phyloP scores from a whole-genome alignment of 2,888 invertebrate genomes.

The Anodontia alba region DNA sequence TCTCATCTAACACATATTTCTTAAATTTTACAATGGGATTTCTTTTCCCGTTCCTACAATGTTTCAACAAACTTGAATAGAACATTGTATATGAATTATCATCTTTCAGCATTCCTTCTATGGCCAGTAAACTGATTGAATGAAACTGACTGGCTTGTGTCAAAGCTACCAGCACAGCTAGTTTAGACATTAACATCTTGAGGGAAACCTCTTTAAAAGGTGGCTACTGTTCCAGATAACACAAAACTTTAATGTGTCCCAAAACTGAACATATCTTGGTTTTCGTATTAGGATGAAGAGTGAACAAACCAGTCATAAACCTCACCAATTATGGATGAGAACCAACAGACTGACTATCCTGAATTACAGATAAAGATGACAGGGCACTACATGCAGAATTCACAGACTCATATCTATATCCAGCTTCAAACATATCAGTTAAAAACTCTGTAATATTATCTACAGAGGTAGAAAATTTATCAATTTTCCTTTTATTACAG shows the following conservation, averaged over 20 bases:
- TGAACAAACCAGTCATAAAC: background rate
- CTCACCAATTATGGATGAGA: too few species aligned
- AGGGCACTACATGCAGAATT: slow-evolving; percentile 39
- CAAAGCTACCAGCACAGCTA: slow-evolving; percentile 32
- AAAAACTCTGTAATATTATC: slow-evolving; percentile 38
- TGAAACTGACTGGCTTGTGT: slow-evolving; percentile 30
- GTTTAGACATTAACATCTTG: slow-evolving; percentile 27
- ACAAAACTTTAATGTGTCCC: slow-evolving; percentile 31
- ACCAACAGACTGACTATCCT: too few species aligned
- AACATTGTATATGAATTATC: slow-evolving; percentile 26
- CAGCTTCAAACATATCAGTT: slow-evolving; percentile 26
- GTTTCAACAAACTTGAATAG: slow-evolving; percentile 26
- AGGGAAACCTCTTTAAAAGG: slow-evolving; percentile 1
- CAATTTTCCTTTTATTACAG: slow-evolving; percentile 21
- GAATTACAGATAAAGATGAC: too few species aligned
- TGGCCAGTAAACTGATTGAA: slow-evolving; percentile 10
- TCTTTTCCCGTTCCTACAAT: slow-evolving; percentile 23
- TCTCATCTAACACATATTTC: slow-evolving; percentile 34
- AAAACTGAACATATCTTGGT: slow-evolving; percentile 33
- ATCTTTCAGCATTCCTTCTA: slow-evolving; percentile 17
- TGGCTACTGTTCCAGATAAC: slow-evolving; percentile 17
- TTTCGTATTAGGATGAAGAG: slow-evolving; percentile 34
- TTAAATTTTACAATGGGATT: slow-evolving; percentile 32
- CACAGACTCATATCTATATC: slow-evolving; percentile 33
- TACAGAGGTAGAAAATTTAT: slow-evolving; percentile 33